These are phyloP conservation scores for Drosophila pseudoananassae DNA, from an alignment of 1,140 invertebrate genomes.

Conservation along the genomic window DNA sequence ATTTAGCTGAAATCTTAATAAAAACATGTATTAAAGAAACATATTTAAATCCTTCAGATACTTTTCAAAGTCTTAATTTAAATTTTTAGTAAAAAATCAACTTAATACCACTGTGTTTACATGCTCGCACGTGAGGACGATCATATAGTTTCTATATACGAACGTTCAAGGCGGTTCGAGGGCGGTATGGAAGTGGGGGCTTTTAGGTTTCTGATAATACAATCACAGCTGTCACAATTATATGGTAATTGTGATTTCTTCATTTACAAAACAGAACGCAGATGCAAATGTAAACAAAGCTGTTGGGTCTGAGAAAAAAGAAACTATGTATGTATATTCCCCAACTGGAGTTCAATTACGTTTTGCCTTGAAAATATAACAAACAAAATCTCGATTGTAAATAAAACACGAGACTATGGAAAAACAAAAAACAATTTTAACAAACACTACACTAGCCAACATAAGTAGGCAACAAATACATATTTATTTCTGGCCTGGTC, in stretches of 20 bases:
- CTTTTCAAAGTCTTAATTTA: too few species aligned
- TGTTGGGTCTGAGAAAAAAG: slow-evolving; percentile 9
- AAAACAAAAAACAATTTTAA: slow-evolving; percentile 10
- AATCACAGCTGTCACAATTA: slow-evolving; percentile 33
- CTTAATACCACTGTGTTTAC: slow-evolving; percentile 20
- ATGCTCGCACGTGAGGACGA: slow-evolving; percentile 35
- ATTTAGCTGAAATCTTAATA: too few species aligned
- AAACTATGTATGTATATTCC: slow-evolving; percentile 20
- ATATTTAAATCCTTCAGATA: not conserved
- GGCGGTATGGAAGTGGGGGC: not conserved
- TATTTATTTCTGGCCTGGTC: slow-evolving; percentile 29
- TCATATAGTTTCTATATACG: slow-evolving; percentile 11
- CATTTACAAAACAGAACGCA: slow-evolving; percentile 21
- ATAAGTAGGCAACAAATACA: slow-evolving; percentile 1
- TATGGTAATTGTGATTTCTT: slow-evolving; percentile 9
- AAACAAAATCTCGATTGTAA: slow-evolving; percentile 28
- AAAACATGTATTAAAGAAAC: not conserved
- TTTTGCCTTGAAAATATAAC: slow-evolving; percentile 52
- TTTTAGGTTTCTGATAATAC: slow-evolving; percentile 28
- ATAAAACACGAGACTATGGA: slow-evolving; percentile 17
- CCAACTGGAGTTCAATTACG: slow-evolving; percentile 49
- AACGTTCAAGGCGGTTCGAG: not conserved
- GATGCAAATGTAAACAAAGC: slow-evolving; percentile 41
- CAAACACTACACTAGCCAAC: slow-evolving; percentile 16
- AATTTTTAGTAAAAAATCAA: too few species aligned